These are phyloP conservation scores for Zaprionus nigranus DNA, from an alignment of 1,140 invertebrate genomes.

Conservation along the genomic window DNA sequence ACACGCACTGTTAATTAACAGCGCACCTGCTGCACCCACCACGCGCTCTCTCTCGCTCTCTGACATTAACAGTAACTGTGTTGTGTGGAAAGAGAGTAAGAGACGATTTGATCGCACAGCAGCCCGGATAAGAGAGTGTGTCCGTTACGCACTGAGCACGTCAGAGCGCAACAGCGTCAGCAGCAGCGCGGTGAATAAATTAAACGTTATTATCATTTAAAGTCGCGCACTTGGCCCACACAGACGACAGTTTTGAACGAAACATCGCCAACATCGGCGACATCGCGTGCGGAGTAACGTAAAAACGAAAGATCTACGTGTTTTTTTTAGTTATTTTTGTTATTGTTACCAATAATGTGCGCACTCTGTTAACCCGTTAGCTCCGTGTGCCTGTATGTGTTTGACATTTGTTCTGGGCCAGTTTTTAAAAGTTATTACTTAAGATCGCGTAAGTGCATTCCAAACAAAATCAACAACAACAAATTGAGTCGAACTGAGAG, in stretches of 20 bases:
- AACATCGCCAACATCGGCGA: slow-evolving; percentile 48
- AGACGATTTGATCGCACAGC: not conserved
- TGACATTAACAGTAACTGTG: slow-evolving; percentile 31
- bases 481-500: not conserved
- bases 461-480: slow-evolving; percentile 5
- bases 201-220: slow-evolving; percentile 55
- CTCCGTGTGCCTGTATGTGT: not conserved
- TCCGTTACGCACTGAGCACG: slow-evolving; percentile 39
- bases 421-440: not conserved
- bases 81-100: not conserved
- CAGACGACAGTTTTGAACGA: slow-evolving; percentile 69
- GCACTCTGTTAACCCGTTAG: slow-evolving; percentile 23
- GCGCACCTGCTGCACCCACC: slow-evolving; percentile 40
- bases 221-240: slow-evolving; percentile 65
- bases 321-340: slow-evolving; percentile 30
- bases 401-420: slow-evolving; percentile 6
- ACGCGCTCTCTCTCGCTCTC: not conserved
- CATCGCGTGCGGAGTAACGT: slow-evolving; percentile 24
- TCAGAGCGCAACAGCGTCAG: slow-evolving; percentile 24
- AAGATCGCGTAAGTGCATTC: slow-evolving; percentile 36
- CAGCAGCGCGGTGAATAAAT: slow-evolving; percentile 35
- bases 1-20: slow-evolving; percentile 43
- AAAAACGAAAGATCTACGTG: slow-evolving; percentile 26
- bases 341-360: slow-evolving; percentile 11
- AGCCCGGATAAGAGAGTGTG: not conserved